phyloP scores from a whole-genome alignment of 2,797 vertebrate genomes.

The Chiroxiphia lanceolata region DNA sequence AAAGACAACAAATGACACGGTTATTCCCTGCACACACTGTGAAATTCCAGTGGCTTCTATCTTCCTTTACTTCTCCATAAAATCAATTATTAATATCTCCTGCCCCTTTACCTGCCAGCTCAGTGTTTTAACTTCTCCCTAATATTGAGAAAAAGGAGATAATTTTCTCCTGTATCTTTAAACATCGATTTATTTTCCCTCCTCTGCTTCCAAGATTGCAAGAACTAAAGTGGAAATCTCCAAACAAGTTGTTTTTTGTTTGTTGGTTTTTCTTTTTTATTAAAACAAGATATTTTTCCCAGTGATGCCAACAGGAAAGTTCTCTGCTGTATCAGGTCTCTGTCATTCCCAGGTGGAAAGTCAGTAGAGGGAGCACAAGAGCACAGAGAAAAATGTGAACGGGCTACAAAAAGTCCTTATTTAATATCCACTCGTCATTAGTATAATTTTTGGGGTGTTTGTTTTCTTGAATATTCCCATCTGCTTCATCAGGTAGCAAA shows the following conservation, averaged over 20 bases:
- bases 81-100: background rate
- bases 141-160: fast-evolving
- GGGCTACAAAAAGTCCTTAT: background rate
- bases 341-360: background rate
- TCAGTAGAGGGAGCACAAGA: constrained; percentile 68
- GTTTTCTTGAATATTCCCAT: background rate
- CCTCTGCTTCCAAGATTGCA: background rate
- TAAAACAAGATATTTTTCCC: background rate
- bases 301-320: background rate
- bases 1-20: fast-evolving
- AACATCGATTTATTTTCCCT: background rate
- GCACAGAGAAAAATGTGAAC: background rate
- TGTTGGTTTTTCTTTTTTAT: background rate
- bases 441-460: fast-evolving
- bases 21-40: fast-evolving
- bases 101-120: background rate
- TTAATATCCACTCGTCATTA: background rate
- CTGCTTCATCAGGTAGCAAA: background rate
- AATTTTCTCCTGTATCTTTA: background rate
- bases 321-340: background rate
- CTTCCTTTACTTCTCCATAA: background rate
- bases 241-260: background rate
- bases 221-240: background rate
- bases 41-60: background rate
- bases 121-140: fast-evolving